Conservation (phyloP, 2,113 vertebrate species). For the Ia io region DNA sequence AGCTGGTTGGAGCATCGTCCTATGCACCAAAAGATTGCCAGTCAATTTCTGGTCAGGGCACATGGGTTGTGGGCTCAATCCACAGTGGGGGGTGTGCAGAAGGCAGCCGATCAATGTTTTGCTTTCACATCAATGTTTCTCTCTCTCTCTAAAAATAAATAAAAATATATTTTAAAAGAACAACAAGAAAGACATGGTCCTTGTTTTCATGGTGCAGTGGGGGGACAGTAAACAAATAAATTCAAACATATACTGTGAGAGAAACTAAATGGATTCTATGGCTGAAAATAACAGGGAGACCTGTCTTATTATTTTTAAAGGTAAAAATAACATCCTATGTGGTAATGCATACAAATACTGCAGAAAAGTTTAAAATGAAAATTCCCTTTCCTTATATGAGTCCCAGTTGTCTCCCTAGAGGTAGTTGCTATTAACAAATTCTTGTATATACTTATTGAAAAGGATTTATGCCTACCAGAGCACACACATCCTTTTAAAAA, state of each 20-base stretch:
- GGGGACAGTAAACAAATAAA: background rate
- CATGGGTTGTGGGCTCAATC: too few relatives aligned
- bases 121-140: too few relatives aligned
- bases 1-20: too few relatives aligned
- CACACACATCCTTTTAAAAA: background rate
- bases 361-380: background rate
- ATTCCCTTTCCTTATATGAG: background rate
- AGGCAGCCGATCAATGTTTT: too few relatives aligned
- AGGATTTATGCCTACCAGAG: background rate
- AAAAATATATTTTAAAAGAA: too few relatives aligned
- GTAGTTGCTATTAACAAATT: background rate
- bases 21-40: too few relatives aligned
- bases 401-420: background rate
- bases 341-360: background rate
- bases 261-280: background rate
- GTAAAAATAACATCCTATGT: background rate
- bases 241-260: background rate
- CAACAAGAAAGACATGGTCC: background rate
- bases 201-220: accelerated
- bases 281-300: background rate
- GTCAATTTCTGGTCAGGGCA: too few relatives aligned
- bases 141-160: too few relatives aligned
- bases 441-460: background rate
- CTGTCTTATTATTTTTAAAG: background rate
- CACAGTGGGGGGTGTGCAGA: too few relatives aligned